A percentile compares a stretch with the other conserved stretches of the same genome.
These are phyloP conservation scores for Pteruthius melanotis DNA, from an alignment of 2,113 vertebrate species.

Conservation along the genomic window DNA sequence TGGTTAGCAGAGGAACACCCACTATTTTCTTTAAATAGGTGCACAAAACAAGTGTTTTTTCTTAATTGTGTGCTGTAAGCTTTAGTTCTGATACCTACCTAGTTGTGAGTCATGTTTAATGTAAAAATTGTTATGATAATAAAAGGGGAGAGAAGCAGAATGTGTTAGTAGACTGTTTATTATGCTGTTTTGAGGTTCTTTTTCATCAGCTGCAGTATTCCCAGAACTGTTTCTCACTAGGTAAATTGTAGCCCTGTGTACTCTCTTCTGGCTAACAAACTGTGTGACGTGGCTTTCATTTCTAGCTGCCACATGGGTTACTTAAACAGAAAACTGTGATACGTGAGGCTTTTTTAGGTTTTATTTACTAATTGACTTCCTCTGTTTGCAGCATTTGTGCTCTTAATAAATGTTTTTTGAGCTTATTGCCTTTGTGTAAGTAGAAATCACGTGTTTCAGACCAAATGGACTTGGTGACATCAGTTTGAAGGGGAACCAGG, in stretches of 20 bases:
- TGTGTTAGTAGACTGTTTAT: neutral
- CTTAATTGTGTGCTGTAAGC: neutral
- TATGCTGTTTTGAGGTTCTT: neutral
- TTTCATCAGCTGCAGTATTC: neutral
- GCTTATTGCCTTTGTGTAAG: neutral
- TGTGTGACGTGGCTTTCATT: neutral
- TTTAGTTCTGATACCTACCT: neutral
- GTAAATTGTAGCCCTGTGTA: neutral
- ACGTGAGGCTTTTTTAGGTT: neutral
- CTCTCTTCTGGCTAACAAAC: neutral
- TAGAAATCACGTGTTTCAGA: neutral
- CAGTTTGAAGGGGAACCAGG: neutral
- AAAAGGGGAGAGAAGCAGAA: accelerated
- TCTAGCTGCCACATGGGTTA: neutral
- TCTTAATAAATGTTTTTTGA: neutral
- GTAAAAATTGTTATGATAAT: neutral
- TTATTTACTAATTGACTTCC: neutral
- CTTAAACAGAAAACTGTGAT: neutral
- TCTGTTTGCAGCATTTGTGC: neutral
- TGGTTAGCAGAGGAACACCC: neutral
- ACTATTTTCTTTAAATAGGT: neutral
- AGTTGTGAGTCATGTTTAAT: neutral
- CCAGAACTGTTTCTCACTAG: neutral
- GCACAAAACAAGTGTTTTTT: neutral
- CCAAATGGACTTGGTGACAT: neutral